Base-by-base conservation (phyloP, 2,113 vertebrate genomes). In the Notiomystis cincta region DNA sequence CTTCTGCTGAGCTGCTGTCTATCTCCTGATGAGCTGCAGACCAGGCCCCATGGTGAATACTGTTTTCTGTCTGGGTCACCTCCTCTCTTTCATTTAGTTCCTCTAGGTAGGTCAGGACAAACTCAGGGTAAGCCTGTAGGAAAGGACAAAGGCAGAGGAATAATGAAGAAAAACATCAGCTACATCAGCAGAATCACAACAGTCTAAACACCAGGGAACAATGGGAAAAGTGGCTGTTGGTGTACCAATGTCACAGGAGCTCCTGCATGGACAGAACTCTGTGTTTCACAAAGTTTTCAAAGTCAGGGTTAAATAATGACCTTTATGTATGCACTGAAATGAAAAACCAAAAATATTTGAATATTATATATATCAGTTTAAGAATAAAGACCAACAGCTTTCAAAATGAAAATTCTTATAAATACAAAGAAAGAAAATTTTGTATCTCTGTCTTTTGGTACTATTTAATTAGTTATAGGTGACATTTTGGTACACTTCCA, bases 101-200 rank as follows among this genome's bases (percentile, higher is more conserved):
- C 97, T 98, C 97, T 92, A 98, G 96, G 97, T 98, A 98, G 96
- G 98, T 98, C 97, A 98, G 96, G 83, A 97, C 93, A 97, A 98
- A 98, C 95, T 98, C 96, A 92, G 98, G 96, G 84, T 97, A 94
- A 93, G 97, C 98, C 98, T 98, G 78, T 38, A 96, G 96, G 84
- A 96, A 97, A 98, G 71, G 94, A 92, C 92, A 96, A 92, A 96
- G 86, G 73, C 89, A 78, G 80, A 88, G 90, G 89, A 93, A 77
- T 83, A 91, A 70, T 47, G 67, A 88, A 91, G 93, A 69, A 67
- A 90, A 92, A 56, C 81, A 91, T 60, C 53, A 87, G 87, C 65
- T 87, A 69, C 82, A 60, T 79, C 91, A 90, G 69, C 78, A 95
- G 92, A 66, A 93, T 62, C 40, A 57, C 82, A 92, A 79, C 79